These are phyloP conservation scores for Drosophila borealis DNA, from an alignment of 2,888 invertebrate species.

Conservation along the genomic window DNA sequence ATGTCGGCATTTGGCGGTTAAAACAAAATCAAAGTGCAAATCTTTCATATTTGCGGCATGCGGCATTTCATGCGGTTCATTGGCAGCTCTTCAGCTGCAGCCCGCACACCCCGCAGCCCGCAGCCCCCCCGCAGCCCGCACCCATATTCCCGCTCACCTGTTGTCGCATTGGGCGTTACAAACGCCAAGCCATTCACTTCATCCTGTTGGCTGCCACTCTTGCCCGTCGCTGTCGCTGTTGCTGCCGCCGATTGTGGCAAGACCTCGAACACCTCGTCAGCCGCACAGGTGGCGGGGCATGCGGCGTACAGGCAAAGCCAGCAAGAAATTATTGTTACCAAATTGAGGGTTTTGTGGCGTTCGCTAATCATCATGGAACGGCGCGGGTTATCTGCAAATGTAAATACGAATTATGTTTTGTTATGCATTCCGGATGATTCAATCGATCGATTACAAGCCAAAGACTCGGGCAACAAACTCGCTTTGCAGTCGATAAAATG, in stretches of 20 bases:
- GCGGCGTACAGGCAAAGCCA: constrained; percentile 41
- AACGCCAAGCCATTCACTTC: constrained; percentile 66
- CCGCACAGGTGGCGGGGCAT: constrained; percentile 38
- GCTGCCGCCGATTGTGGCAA: constrained; percentile 55
- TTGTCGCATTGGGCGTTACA: constrained; percentile 66
- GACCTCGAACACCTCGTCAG: constrained; percentile 66
- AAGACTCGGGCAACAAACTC: constrained; percentile 41
- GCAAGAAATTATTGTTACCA: constrained; percentile 77
- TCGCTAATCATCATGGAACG: constrained; percentile 78
- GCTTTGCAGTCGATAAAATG: not conserved
- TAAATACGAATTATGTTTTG: constrained; percentile 53
- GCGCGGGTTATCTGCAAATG: constrained; percentile 55
- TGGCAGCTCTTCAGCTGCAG: constrained; percentile 44
- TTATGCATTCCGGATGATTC: constrained; percentile 55
- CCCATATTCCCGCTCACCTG: constrained; percentile 59
- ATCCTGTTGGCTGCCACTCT: constrained; percentile 64
- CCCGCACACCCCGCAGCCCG: accelerated
- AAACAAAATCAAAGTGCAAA: constrained; percentile 78
- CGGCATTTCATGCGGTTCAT: constrained; percentile 64
- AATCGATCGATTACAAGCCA: constrained; percentile 44
- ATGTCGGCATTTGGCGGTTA: constrained; percentile 69
- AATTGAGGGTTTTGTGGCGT: constrained; percentile 81
- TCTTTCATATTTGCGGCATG: constrained; percentile 74
- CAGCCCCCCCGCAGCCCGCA: not conserved
- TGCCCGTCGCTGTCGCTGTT: constrained; percentile 28